phyloP scores from a whole-genome alignment of 37 sponge, comb jelly and placozoan genomes.

The Aphrocallistes beatrix region DNA sequence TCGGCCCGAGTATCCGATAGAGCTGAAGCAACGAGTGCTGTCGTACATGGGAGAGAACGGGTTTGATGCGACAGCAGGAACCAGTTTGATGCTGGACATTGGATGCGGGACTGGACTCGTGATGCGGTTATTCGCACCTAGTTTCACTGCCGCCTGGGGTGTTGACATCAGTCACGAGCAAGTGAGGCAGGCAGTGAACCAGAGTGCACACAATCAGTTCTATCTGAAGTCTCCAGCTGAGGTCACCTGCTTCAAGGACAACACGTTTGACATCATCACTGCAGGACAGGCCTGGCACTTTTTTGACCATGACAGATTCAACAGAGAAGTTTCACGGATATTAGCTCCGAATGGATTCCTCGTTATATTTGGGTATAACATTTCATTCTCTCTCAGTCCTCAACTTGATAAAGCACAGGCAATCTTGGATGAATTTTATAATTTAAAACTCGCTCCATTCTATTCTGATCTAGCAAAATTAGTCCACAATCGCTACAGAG shows the following conservation, averaged over 20 bases:
- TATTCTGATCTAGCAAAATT: not conserved
- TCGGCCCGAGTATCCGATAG: not conserved
- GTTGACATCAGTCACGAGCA: not conserved
- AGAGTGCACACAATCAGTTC: not conserved
- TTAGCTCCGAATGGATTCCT: not conserved
- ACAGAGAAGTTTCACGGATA: not conserved
- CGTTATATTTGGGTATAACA: not conserved
- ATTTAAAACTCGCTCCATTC: not conserved
- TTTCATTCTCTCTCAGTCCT: not conserved
- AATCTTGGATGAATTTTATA: not conserved
- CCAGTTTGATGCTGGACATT: not conserved
- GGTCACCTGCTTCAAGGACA: not conserved
- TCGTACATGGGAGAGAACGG: not conserved
- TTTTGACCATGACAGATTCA: not conserved
- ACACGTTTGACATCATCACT: not conserved
- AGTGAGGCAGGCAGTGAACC: not conserved
- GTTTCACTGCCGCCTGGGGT: not conserved
- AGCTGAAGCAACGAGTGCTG: not conserved
- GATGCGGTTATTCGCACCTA: not conserved
- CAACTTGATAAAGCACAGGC: not conserved
- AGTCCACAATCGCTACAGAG: not conserved
- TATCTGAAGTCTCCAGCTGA: constrained; percentile 5
- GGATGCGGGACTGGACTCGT: not conserved
- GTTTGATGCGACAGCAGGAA: not conserved
- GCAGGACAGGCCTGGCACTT: constrained; percentile 15